Evolutionary conservation across 2,113 vertebrate genomes (phyloP), one percentile per base, ranked within the genome.

Genomic region (Pithys albifrons): DNA sequence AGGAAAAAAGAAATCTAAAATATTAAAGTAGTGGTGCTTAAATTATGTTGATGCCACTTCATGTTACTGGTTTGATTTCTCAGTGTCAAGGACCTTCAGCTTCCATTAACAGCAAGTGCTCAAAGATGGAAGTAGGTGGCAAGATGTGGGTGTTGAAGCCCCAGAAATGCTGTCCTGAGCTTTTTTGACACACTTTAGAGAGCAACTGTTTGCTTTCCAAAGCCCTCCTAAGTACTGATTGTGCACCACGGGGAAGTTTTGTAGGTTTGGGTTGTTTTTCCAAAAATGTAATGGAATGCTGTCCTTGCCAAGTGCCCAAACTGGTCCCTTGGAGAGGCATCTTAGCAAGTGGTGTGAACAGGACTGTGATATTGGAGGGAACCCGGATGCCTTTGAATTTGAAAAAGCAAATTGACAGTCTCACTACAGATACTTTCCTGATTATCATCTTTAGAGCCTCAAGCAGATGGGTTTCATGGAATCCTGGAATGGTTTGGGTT

Each of bases 1-100:
- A 6, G 3, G 17, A 37, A 58, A 41, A 19, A 41, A 24, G 28
- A 22, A 22, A 8, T 6, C 5, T 22, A 35, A 76, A 83, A 55
- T 55, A 48, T n/a, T 18, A 57, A 51, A 88, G 33, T 12, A 25
- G 1, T 35, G 24, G 2, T 58, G 4, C 24, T 46, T 75, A 52
- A 88, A 83, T 51, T 51, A 2, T 48, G 13, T 29, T 28, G n/a
- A 66, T 12, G 51, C 20, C 25, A 8, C 33, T 41, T 39, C 6
- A 1, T 41, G 18, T 51, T 43, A 29, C 37, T 31, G 4, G 2
- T 27, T 89, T 0, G 0, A 18, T 77, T 82, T 85, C 62, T 82
- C 20, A 18, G 27, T 61, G 45, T 64, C 31, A 16, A 18, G 33
- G 39, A 65, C 45, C 66, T 96, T 77, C 77, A 45, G 12, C 48